Base-by-base conservation (phyloP, 2,113 vertebrate genomes). In the Bombycilla garrulus region DNA sequence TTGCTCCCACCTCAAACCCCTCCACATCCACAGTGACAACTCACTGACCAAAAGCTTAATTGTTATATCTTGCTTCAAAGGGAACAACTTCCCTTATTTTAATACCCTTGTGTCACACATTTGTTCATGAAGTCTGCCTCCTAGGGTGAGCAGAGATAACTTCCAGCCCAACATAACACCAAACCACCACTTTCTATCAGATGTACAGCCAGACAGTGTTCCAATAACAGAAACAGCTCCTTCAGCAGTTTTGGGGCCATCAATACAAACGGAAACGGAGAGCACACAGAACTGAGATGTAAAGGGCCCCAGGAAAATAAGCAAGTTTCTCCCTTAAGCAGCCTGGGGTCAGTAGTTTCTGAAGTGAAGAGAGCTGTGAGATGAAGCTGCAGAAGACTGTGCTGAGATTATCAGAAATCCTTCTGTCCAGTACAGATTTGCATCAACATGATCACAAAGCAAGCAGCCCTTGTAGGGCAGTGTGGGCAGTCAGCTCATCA, bases 401-500 rank as follows among this genome's bases (percentile, higher is more conserved):
- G 13, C 48, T 25, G 29, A 65, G 74, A 26, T 7, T 57, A 53
- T 12, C 48, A 71, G 85, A 24, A 14, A 28, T n/a, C 48, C 38
- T 74, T 33, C 53, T 81, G 48, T 35, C 21, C 29, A 16, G 24
- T 5, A 14, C 38, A 5, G 3, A 3, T 53, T 36, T 0, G 0
- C n/a, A n/a, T 0, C 13, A 3, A 12, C 10, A 7, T 0, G 7
- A 15, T 42, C 23, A 23, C 2, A 5, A 1, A 5, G 5, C 51
- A 25, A 62, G 29, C n/a, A 64, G 62, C 29, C 13, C 21, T 15
- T 1, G 22, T 0, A 45, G 56, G 47, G 23, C 38, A 8, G 28
- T 0, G 6, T 14, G 2, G 42, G 28, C 81, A 38, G 18, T 15
- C 45, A 50, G 47, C 36, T 47, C 57, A 9, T 19, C 35, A 5